Evolutionary conservation across 2,113 vertebrate genomes (phyloP), one percentile per base, ranked within the genome.

Genomic region (Macroglossus sobrinus): DNA sequence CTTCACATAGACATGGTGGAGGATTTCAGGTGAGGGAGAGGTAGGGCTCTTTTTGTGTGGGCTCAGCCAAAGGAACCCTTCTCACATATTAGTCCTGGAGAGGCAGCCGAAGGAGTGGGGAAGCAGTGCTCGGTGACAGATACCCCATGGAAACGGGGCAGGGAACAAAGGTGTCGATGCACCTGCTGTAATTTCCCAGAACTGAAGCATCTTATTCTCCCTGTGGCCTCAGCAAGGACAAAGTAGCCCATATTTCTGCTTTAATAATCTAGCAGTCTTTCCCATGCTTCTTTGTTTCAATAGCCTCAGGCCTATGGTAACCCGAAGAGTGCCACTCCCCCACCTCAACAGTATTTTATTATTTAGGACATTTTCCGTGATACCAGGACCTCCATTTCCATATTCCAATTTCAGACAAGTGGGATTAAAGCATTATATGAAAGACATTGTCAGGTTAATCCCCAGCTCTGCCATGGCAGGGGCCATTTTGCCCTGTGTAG

Each of bases 371-470:
- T 63, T 28, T 10, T 93, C 63, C n/a, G 16, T 88, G 53, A 87
- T 76, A 53, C 57, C 28, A 91, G 57, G 22, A 30, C 28, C 35
- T 78, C 57, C n/a, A 28, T 69, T 55, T 19, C 50, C 28, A 40
- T 95, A 93, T 97, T 71, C n/a, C 69, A 84, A 69, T 84, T 89
- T 74, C 72, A 61, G 59, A 50, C 79, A 84, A 84, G 81, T 35
- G 72, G 47, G 78, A 95, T 96, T 93, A 97, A 93, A 93, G 63
- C 35, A 64, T 86, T 80, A 47, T 30, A 7, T 59, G 57, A 95
- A 82, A 76, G 57, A 81, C 61, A 59, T 47, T 63, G 71, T 92
- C n/a, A 21, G 72, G 12, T 87, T 95, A 97, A 97, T 97, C 71
- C 55, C 43, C 50, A 24, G 87, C 35, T 68, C n/a, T 50, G 19